Percentiles rank a stretch among this genome's conserved stretches.
These are phyloP conservation scores for Papilio gigon DNA, from an alignment of 2,888 invertebrate genomes.

Conservation along the genomic window DNA sequence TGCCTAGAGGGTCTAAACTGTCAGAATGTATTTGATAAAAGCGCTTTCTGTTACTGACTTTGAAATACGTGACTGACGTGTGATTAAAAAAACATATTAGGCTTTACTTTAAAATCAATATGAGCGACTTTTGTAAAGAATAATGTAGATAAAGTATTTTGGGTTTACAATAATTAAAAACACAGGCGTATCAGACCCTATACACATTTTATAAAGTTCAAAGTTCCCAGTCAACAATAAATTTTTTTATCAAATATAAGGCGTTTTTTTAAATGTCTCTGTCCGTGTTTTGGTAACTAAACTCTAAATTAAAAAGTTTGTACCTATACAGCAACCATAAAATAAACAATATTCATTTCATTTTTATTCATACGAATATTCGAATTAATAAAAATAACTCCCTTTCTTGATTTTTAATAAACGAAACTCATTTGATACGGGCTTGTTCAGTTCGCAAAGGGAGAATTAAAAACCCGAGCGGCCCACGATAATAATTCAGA, in stretches of 20 bases:
- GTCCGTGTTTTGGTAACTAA: too few species aligned
- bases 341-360: background rate
- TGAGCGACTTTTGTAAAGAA: background rate
- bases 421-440: constrained; percentile 23
- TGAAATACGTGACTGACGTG: background rate
- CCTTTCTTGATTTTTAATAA: constrained; percentile 2
- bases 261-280: too few species aligned
- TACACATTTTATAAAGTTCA: too few species aligned
- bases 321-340: too few species aligned
- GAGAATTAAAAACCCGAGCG: constrained; percentile 38
- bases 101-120: background rate
- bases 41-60: background rate
- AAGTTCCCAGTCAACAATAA: too few species aligned
- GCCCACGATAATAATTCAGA: constrained; percentile 42
- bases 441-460: constrained; percentile 19
- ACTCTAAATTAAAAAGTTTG: too few species aligned
- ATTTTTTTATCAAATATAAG: too few species aligned
- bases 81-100: background rate
- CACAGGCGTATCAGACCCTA: too few species aligned
- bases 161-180: too few species aligned
- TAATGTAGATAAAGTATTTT: background rate
- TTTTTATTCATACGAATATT: background rate
- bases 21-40: background rate
- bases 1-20: background rate
- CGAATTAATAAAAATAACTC: background rate